Evolutionary conservation across 2,797 vertebrate species (phyloP).

Genomic region (Cyclura pinguis): DNA sequence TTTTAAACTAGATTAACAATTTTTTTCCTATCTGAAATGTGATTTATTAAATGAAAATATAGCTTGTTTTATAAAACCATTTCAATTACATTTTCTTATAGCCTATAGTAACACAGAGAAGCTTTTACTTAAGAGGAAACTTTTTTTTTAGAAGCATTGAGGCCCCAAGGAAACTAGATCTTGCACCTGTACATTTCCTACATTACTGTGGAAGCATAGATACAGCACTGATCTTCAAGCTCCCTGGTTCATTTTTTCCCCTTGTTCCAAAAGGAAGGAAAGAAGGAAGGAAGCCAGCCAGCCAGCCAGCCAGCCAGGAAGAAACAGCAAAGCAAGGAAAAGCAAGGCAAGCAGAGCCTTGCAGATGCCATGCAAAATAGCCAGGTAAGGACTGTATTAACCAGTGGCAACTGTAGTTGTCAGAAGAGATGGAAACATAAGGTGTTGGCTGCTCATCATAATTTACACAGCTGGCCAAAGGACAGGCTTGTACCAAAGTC

Average conservation of each 20-base stretch:
- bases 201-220: background rate
- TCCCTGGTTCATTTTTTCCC: no score
- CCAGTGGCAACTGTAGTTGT: background rate
- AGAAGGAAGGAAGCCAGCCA: background rate
- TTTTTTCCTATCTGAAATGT: background rate
- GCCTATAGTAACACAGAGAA: background rate
- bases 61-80: background rate
- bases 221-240: background rate
- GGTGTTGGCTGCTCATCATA: background rate
- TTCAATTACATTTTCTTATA: background rate
- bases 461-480: background rate
- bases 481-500: background rate
- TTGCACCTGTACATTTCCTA: background rate
- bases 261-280: background rate
- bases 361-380: background rate
- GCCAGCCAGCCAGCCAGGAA: no score
- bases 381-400: background rate
- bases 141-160: background rate
- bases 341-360: background rate
- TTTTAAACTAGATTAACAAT: background rate
- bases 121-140: no score
- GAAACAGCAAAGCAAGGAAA: no score
- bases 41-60: background rate
- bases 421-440: background rate
- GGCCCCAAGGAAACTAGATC: background rate